Evolutionary conservation across 2,113 vertebrate species (phyloP), one percentile per base, ranked within the genome.

Genomic region (Turdus rufiventris): DNA sequence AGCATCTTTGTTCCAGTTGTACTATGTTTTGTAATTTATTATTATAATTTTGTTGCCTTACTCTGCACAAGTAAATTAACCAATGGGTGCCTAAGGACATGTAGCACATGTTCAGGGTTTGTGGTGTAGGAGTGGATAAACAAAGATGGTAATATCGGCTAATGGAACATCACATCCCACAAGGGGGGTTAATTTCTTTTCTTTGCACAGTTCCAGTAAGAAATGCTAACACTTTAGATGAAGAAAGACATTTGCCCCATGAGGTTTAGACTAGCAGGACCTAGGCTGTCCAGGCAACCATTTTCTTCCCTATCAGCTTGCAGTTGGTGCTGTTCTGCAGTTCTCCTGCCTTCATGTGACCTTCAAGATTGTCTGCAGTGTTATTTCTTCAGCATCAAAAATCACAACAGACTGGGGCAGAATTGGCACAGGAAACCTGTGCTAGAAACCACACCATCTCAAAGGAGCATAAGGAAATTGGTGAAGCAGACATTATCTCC

Each of bases 11-110:
- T 78, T 96, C 77, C 36, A 88, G 40, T 94, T 93, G 91, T 65
- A 91, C 79, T 81, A 50, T 77, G 36, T 54, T 65, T 85, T 34
- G 21, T 94, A 93, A 96, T 97, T 97, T 96, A 91, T 95, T 97
- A 93, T 91, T 95, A 92, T 91, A 92, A 84, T 93, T 96, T 94
- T 95, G 86, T 95, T 96, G 92, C 93, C 87, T 97, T 92, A 89
- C 77, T 96, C 95, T 88, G 91, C 96, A 96, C 97, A 96, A 98
- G 97, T 97, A 98, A 97, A 98, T 98, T 98, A 97, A 96, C 97
- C 98, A 98, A 93, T 96, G 95, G 91, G 45, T 95, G 98, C 98
- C 98, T 98, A 87, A 97, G 97, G 98, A 97, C 93, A 97, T 68
- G 25, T 61, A 96, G 96, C 98, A 97, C 97, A 96, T 97, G 97